Base-by-base conservation (phyloP, 2,888 invertebrate genomes). In the Galerucella pusilla region DNA sequence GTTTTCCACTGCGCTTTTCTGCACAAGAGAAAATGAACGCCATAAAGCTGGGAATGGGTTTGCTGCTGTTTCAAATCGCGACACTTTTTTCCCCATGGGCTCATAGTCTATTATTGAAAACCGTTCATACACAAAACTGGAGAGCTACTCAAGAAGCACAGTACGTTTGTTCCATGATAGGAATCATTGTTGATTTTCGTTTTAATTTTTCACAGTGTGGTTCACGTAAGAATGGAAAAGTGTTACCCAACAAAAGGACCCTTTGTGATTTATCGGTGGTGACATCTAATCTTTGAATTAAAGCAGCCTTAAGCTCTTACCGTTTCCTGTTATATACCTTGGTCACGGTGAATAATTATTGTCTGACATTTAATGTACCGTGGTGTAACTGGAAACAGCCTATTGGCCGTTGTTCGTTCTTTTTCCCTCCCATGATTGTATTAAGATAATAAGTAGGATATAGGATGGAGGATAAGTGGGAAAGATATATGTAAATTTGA, bases 331-430 rank as follows among this genome's bases (percentile, higher is more conserved):
- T 70, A 52, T 70, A 52, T 42, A 64, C 20, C 63, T 52, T 64
- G 63, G 63, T 42, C 54, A 63, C 63, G 63, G 69, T 70, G 69
- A 70, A 70, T 70, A 70, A 70, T 70, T 70, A 70, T 70, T 59
- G 52, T 70, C 69, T 52, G 52, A 63, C 63, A 70, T 61, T 63
- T 70, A 70, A 70, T 70, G 69, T 70, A 25, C 61, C 52, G 63
- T 70, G 52, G 61, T 35, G 28, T 54, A 49, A 35, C 63, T 63
- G 63, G 57, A 70, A 70, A 45, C 25, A 14, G 12, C 61, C 28
- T 12, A 25, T 61, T 61, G 28, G 12, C 25, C n/a, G 61, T 28
- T 61, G 28, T 11, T 61, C 3, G 11, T 12, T 61, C 12, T 12
- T 14, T 12, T 60, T 25, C 35, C 12, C 61, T 61, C 3, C 4